Conservation (phyloP, 2,113 vertebrate species). For the Dolichallabes microphthalmus region DNA sequence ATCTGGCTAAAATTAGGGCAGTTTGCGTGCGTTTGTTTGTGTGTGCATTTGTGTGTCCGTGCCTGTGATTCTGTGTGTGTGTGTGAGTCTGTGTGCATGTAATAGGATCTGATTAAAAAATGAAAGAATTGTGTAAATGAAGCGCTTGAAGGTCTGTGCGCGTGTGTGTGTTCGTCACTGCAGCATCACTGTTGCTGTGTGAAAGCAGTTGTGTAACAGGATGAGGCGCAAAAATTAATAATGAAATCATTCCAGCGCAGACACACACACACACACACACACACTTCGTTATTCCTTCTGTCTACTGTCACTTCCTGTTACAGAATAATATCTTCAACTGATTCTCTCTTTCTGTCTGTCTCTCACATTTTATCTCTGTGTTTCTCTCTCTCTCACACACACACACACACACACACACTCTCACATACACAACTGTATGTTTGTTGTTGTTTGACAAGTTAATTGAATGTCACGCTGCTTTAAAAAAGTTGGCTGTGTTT, state of each 20-base stretch:
- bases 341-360: neutral
- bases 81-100: neutral
- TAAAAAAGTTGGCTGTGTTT: neutral
- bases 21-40: neutral
- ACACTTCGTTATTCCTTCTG: neutral
- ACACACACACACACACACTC: neutral
- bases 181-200: constrained; percentile 48
- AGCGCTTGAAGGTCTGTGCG: neutral
- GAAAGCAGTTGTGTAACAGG: constrained; percentile 30
- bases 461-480: neutral
- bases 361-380: neutral
- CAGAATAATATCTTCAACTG: neutral
- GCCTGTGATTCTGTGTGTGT: neutral
- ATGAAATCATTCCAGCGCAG: neutral
- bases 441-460: neutral
- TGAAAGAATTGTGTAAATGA: neutral
- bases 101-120: constrained; percentile 14
- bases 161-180: neutral
- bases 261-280: neutral
- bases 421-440: neutral
- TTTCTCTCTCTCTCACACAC: neutral
- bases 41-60: neutral
- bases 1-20: constrained; percentile 36
- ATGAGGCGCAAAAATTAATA: neutral
- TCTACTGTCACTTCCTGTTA: neutral